Conservation (phyloP, 2,888 invertebrate genomes). For the Philhelius pedissequus region DNA sequence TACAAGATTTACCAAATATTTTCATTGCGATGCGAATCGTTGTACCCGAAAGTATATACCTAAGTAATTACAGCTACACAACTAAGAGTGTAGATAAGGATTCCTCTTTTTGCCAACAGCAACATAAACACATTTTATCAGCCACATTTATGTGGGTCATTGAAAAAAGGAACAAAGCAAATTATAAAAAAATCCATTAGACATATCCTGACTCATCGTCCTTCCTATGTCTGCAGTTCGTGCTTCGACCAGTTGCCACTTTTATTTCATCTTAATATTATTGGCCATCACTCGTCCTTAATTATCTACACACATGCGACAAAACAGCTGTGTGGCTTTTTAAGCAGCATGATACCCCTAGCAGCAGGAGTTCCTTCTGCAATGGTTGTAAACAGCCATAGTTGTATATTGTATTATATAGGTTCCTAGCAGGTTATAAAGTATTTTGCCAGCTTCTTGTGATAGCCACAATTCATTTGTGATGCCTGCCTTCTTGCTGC, state of each 20-base stretch:
- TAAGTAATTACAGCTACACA: too few relatives aligned
- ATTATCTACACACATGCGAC: slow-evolving; percentile 63
- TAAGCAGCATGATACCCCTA: slow-evolving; percentile 10
- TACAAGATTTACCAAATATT: not conserved
- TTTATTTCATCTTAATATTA: slow-evolving; percentile 46
- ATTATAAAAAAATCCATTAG: not conserved
- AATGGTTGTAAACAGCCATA: not conserved
- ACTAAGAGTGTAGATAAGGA: too few relatives aligned
- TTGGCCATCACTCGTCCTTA: slow-evolving; percentile 44
- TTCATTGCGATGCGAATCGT: not conserved
- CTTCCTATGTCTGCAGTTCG: not conserved
- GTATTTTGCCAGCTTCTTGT: slow-evolving; percentile 59
- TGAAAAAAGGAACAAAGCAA: not conserved
- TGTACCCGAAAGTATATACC: not conserved
- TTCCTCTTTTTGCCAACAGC: too few relatives aligned
- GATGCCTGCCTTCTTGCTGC: not conserved
- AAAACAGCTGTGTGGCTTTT: slow-evolving; percentile 57
- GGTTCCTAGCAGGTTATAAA: slow-evolving; percentile 57
- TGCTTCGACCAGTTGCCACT: slow-evolving; percentile 17
- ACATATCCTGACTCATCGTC: slow-evolving; percentile 44
- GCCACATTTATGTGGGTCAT: slow-evolving; percentile 43
- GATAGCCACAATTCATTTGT: slow-evolving; percentile 50
- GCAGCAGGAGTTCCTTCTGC: slow-evolving; percentile 12
- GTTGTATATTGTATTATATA: not conserved
- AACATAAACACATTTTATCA: not conserved